Percentiles rank a stretch among this genome's conserved stretches.
phyloP scores from a whole-genome alignment of 2,888 invertebrate species.

The Norana najaformis region DNA sequence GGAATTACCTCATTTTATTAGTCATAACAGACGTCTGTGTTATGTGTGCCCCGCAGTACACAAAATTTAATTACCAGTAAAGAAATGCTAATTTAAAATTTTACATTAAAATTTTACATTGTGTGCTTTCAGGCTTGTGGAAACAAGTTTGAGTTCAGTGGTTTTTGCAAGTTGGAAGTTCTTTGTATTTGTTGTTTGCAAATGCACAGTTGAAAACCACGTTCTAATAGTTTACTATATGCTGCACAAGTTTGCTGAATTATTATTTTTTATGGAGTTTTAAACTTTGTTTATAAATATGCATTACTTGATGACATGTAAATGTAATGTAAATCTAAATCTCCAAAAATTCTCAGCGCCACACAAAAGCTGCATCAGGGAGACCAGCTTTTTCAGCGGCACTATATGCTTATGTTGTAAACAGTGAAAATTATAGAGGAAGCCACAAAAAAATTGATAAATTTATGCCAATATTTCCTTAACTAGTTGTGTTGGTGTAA shows the following conservation, averaged over 20 bases:
- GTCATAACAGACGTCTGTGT: background rate
- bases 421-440: background rate
- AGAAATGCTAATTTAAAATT: background rate
- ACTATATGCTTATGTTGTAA: background rate
- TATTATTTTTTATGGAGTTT: background rate
- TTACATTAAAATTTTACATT: background rate
- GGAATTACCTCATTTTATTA: background rate
- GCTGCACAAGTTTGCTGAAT: background rate
- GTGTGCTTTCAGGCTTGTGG: background rate
- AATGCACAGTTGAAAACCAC: background rate
- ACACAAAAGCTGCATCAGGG: no score
- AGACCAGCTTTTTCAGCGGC: no score
- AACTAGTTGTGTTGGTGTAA: background rate
- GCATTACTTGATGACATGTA: background rate
- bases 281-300: background rate
- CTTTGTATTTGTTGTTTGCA: background rate
- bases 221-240: background rate
- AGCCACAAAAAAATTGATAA: background rate
- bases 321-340: no score
- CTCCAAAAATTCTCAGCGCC: no score
- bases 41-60: background rate
- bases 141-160: background rate
- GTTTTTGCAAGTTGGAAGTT: no score
- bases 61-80: background rate
- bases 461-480: background rate